Base-by-base conservation (phyloP, 2,888 invertebrate genomes). In the Thymelicus lineola region DNA sequence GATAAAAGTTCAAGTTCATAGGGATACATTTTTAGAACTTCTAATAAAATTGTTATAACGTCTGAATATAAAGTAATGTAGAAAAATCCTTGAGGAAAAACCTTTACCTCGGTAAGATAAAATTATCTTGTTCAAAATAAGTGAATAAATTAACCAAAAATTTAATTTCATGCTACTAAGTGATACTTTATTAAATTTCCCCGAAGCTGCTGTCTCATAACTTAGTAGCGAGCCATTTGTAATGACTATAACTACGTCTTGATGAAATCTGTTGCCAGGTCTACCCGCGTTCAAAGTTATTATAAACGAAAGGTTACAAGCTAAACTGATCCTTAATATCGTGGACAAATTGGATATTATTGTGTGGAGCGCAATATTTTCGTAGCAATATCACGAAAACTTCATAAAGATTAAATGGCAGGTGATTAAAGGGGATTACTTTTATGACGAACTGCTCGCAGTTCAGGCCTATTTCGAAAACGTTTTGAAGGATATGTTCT, bases 351-450 rank as follows among this genome's bases (percentile, higher is more conserved):
- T 42, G 38, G 7, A 46, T 14, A 46, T 46, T 20, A 61, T 62
- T 35, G 55, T n/a, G 7, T 55, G 42, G 45, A 12, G 42, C 10
- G 14, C 5, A 35, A 53, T 42, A 10, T 55, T 59, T 62, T 46
- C n/a, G 53, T 62, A 20, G 35, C 38, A 38, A 50, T 53, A 61
- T 61, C 45, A 61, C 61, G 55, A 45, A 55, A 67, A 67, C 53
- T 67, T 60, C 35, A 61, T 61, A 61, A 67, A 53, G 61, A 45
- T 61, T 62, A 46, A 62, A 68, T 20, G 61, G 46, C 36, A 35
- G 45, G 67, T 46, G 53, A 68, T 67, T 67, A 61, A 67, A 45
- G 35, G 7, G 53, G 67, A 45, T 61, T 67, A 67, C 53, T 61
- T 50, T 67, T 53, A 53, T 61, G 38, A 28, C 50, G 17, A 50